Base-by-base conservation (phyloP, 2,113 vertebrate genomes). In the Semnornis frantzii region DNA sequence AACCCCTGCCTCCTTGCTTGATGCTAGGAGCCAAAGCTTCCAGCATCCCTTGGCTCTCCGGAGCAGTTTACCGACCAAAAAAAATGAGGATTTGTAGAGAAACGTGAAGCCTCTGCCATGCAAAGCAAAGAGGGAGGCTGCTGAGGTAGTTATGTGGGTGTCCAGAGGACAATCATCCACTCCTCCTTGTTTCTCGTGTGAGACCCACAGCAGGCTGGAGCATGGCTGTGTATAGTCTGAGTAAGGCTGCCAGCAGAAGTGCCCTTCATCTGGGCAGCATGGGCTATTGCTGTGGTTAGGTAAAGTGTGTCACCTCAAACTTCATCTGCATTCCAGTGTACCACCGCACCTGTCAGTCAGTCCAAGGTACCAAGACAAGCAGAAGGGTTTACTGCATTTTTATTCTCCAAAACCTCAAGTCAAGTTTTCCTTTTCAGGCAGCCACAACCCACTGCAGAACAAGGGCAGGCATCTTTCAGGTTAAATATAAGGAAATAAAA, bases 71-170 rank as follows among this genome's bases (percentile, higher is more conserved):
- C 68, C 93, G 59, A 16, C 25, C 28, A 13, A 33, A 79, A 69
- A 9, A 31, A 19, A 5, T 24, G 27, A 27, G 13, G 6, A 12
- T 77, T 77, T 46, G 17, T 14, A 34, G 52, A 55, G 65, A 83
- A 81, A 78, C 23, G 3, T 13, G 13, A n/a, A 66, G 24, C 25
- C 60, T 57, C 23, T 65, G 63, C 50, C 3, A 0, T 14, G 64
- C 25, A 44, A n/a, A 80, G 25, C 0, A 0, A 28, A 50, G 30
- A 10, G 33, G 4, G 62, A 33, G 15, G 37, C n/a, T 46, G 20
- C 42, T 42, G 48, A 3, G 2, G 48, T 4, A 13, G 30, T 34
- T 25, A 4, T 12, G 55, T 54, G n/a, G 30, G n/a, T 23, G 28
- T 44, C n/a, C 27, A 1, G 2, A 57, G 39, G 20, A 39, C 48